These are phyloP conservation scores for Phoenicopterus ruber DNA, from an alignment of 2,113 vertebrate genomes.

Conservation along the genomic window DNA sequence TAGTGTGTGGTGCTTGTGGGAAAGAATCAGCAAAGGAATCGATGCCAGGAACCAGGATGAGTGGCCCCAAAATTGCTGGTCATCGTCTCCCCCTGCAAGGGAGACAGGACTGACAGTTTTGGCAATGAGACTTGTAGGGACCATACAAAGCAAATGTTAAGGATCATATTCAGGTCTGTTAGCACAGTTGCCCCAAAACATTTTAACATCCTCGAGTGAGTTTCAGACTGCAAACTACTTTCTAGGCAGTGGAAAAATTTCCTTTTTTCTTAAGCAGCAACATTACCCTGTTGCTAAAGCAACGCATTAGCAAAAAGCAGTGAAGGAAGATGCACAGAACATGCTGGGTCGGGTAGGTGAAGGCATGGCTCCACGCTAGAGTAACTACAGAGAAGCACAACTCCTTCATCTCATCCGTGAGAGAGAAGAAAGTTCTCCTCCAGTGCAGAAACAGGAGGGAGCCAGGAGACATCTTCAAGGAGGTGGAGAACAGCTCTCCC, in stretches of 20 bases:
- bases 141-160: accelerated
- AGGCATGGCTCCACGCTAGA: accelerated
- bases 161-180: background rate
- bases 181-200: background rate
- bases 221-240: background rate
- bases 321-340: background rate
- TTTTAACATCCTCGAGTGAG: background rate
- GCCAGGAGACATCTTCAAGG: background rate
- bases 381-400: background rate
- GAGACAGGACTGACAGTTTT: background rate
- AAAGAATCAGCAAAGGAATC: background rate
- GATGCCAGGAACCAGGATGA: background rate
- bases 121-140: background rate
- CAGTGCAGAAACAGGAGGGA: background rate
- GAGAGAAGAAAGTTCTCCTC: background rate
- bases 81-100: background rate
- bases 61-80: background rate
- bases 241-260: background rate
- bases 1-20: background rate
- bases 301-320: background rate
- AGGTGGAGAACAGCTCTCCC: background rate
- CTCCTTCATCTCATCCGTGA: accelerated
- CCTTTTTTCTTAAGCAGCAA: background rate
- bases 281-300: background rate
- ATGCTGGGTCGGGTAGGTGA: too few relatives aligned